Evolutionary conservation across 2,888 invertebrate genomes (phyloP), one percentile per base, ranked within the genome.

Genomic region (Caenorhabditis becei): DNA sequence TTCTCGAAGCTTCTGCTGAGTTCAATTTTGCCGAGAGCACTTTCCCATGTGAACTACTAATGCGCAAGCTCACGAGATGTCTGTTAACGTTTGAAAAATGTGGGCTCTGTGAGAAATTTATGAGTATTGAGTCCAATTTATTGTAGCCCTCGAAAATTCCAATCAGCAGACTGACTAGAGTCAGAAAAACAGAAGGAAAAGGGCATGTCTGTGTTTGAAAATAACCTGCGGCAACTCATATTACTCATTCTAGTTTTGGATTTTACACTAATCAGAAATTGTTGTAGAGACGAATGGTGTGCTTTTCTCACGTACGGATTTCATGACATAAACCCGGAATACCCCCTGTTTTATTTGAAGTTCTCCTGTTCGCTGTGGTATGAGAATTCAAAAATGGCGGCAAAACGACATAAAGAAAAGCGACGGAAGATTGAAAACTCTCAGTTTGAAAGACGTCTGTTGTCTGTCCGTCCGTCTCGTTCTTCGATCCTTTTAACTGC

Each of bases 381-480:
- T n/a, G n/a, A n/a, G n/a, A n/a, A n/a, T n/a, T n/a, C n/a, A n/a
- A 20, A 41, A 11, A 41, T 14, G 16, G 10, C 16, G 41, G 14
- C 16, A 5, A 41, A 41, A 41, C 16, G 41, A 14, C 7, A 41
- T 10, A 11, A 32, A 49, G 49, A 8, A 51, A 8, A 23, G 51
- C 24, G 23, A 51, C 8, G 23, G 51, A 54, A 28, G 28, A 54
- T 5, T n/a, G 54, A 54, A 56, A 56, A 56, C 56, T 56, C 32
- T 47, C 35, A 61, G 49, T 70, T 71, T 54, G 62, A 71, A 71
- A 23, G 59, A 51, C 58, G 67, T 58, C 44, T 26, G 14, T n/a
- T 16, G 54, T 14, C 37, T 24, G 32, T 37, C 61, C 20, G 47
- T 44, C 41, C 41, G 18, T 59, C 26, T 56, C 32, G 71, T 47